A percentile compares a stretch with the other conserved stretches of the same genome.
Evolutionary conservation across 2,797 vertebrate species (phyloP).

Genomic region (Megaceryle alcyon): DNA sequence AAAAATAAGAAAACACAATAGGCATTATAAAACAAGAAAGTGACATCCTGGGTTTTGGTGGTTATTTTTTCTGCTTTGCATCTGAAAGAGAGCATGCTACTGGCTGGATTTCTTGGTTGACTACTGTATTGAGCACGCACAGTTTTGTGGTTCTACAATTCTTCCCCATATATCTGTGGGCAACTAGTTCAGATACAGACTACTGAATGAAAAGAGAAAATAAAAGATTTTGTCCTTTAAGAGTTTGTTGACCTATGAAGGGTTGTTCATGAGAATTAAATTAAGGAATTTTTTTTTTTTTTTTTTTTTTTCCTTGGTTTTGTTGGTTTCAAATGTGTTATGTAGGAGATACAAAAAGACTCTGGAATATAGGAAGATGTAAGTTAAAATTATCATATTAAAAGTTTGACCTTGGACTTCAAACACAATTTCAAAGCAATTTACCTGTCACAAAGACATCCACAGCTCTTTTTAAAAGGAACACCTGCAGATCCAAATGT

Average conservation of each 20-base stretch:
- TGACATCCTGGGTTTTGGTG: neutral
- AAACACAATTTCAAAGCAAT: constrained; percentile 73
- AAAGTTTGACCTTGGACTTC: constrained; percentile 62
- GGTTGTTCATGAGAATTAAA: neutral
- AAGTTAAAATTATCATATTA: constrained; percentile 28
- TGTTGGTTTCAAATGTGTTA: neutral
- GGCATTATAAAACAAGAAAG: neutral
- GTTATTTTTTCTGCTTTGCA: neutral
- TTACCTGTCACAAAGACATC: constrained; percentile 69
- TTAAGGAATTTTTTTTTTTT: neutral
- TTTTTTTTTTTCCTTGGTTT: neutral
- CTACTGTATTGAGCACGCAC: neutral
- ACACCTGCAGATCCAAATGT: constrained; percentile 53
- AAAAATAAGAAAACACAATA: neutral
- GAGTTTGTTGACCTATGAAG: neutral
- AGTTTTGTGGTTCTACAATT: neutral
- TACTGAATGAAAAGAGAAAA: neutral
- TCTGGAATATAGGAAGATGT: neutral
- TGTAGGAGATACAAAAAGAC: neutral
- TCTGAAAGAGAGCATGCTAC: neutral
- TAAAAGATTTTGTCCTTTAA: neutral
- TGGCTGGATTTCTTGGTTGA: neutral
- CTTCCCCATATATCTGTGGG: neutral
- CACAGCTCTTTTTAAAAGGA: constrained; percentile 49
- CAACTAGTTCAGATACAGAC: neutral